phyloP scores from a whole-genome alignment of 2,113 vertebrate species.

The Bubo blakistoni region DNA sequence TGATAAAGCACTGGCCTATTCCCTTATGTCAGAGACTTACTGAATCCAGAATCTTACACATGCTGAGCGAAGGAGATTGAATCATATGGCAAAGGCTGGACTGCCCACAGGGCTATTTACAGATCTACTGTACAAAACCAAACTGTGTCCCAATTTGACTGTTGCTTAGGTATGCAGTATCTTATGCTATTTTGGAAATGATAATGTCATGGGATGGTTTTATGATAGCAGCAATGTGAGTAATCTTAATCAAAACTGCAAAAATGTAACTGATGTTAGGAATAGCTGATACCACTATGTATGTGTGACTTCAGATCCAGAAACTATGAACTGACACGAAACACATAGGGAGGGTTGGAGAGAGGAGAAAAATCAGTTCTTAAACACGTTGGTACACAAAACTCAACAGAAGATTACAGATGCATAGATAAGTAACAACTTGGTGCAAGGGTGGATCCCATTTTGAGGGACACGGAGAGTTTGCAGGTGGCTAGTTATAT shows the following conservation, averaged over 20 bases:
- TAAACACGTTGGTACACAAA: not conserved
- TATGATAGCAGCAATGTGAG: not conserved
- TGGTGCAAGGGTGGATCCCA: not conserved
- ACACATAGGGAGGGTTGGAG: not conserved
- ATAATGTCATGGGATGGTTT: not conserved
- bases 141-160: not conserved
- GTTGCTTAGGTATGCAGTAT: not conserved
- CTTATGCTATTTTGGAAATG: not conserved
- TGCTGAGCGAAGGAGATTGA: not conserved
- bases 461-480: not conserved
- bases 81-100: not conserved
- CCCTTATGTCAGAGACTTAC: not conserved
- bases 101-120: not conserved
- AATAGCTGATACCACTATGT: not conserved
- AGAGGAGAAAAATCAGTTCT: not conserved
- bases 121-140: not conserved
- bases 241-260: not conserved
- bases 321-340: not conserved
- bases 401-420: not conserved
- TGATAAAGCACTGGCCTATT: not conserved
- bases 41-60: not conserved
- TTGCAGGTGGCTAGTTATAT: constrained; percentile 25
- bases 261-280: not conserved
- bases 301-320: not conserved
- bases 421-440: not conserved